These are phyloP conservation scores for Cygnus buccinator DNA, from an alignment of 2,113 vertebrate species.

Conservation along the genomic window DNA sequence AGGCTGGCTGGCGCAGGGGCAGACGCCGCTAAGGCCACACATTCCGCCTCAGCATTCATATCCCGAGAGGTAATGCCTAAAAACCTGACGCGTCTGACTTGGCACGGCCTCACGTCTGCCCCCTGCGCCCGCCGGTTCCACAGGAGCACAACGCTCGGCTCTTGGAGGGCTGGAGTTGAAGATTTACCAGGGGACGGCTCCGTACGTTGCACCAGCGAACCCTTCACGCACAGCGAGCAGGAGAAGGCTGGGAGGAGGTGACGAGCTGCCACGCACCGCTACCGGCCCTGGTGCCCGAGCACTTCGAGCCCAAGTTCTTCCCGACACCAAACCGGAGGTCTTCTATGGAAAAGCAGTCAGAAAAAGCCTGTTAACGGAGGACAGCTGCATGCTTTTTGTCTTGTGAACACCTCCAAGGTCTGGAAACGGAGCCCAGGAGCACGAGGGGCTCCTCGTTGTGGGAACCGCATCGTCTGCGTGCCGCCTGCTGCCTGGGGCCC, in stretches of 20 bases:
- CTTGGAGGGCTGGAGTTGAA: not conserved
- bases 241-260: not conserved
- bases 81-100: not conserved
- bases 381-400: no score
- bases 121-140: not conserved
- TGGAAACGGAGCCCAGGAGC: not conserved
- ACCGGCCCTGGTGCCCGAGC: not conserved
- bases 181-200: not conserved
- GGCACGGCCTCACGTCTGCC: not conserved
- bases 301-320: not conserved
- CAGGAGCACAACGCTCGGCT: not conserved
- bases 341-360: not conserved
- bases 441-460: not conserved
- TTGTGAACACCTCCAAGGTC: not conserved
- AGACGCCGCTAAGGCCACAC: not conserved
- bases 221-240: rapidly evolving
- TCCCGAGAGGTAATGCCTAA: not conserved
- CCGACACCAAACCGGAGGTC: not conserved
- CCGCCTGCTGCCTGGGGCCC: not conserved
- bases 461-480: not conserved
- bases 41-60: not conserved
- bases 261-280: rapidly evolving
- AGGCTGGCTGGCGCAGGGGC: not conserved
- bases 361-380: not conserved
- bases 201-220: not conserved